Evolutionary conservation across 2,888 invertebrate genomes (phyloP), one percentile per base, ranked within the genome.

Genomic region (Nephrotoma flavescens): DNA sequence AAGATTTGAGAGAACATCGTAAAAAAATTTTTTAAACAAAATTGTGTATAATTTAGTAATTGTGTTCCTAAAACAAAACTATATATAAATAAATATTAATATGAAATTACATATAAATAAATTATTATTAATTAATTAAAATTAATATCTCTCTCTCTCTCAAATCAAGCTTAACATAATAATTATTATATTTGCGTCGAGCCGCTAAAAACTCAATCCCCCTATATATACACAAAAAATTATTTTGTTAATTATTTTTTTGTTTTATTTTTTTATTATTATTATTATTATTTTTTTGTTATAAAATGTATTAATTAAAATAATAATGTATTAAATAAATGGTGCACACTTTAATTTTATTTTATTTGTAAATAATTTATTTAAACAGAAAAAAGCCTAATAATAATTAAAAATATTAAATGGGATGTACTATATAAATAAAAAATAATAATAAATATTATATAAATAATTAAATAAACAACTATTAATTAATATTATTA

Each of bases 211-310:
- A 71, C 71, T 71, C 71, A 71, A 31, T 31, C 71, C 71, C 71
- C 71, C 71, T 71, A 71, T 71, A 71, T 11, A 44, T 71, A 71
- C 31, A 71, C 19, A 71, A 44, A 44, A 57, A 15, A 71, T 9
- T 71, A 71, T 71, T 71, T 71, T 71, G 71, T 71, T 71, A 71
- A 71, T 71, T 71, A 71, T 71, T 71, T 31, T 31, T 84, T 84
- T 84, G 42, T 84, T 84, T 42, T 15, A 42, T 84, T 84, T 47
- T 71, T 84, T 84, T 84, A 84, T 84, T 84, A 84, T 84, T 84
- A 84, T 84, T 84, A 84, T 84, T 42, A 84, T 42, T 84, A 84
- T 42, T 42, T 42, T 42, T 84, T 42, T 84, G 84, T 42, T 84
- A 84, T 15, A 42, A 42, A 84, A n/a, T 84, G 42, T 42, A 42